Base-by-base conservation (phyloP, 2,888 invertebrate genomes). In the Pilophorus perplexus region DNA sequence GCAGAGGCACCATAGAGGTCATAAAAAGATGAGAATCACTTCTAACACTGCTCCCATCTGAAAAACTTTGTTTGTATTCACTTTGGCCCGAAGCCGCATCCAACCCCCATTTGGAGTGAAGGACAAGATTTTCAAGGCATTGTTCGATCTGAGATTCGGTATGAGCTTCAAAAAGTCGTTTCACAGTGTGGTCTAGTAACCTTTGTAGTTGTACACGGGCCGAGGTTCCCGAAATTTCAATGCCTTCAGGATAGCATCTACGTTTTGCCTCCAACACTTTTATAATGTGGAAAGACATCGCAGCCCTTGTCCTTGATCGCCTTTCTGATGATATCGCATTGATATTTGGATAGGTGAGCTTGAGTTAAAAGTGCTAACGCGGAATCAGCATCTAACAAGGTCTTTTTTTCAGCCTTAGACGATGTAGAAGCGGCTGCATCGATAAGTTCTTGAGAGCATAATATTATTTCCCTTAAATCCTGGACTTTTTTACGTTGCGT, bases 1-100 rank as follows among this genome's bases (percentile, higher is more conserved):
- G 71, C 46, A 75, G 33, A 33, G 74, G 73, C 42, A 75, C 74
- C 38, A 74, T 27, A 3, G 46, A 64, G 6, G 67, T 68, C 2
- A 67, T 62, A 60, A 64, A 68, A 16, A 68, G 50, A 27, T 46
- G 10, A 3, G 52, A 8, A 33, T 68, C 54, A 67, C 27, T 27
- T 23, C 20, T 14, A 33, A 10, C 37, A 33, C 10, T 33, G 10
- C 10, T 33, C 6, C 10, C 37, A 6, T 6, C 37, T 10, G 37
- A 33, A 33, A 33, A 33, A 33, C 37, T 6, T 10, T 33, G 37
- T 33, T 33, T 33, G 10, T 33, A 33, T 10, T 33, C 37, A 33
- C 8, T 10, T 33, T 33, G 37, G 10, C 37, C 37, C 6, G 37
- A 33, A 33, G 37, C 37, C 37, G 8, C 37, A 33, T 33, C 37